Conservation (phyloP, 2,888 invertebrate species). For the Bursaphelenchus okinawaensis region DNA sequence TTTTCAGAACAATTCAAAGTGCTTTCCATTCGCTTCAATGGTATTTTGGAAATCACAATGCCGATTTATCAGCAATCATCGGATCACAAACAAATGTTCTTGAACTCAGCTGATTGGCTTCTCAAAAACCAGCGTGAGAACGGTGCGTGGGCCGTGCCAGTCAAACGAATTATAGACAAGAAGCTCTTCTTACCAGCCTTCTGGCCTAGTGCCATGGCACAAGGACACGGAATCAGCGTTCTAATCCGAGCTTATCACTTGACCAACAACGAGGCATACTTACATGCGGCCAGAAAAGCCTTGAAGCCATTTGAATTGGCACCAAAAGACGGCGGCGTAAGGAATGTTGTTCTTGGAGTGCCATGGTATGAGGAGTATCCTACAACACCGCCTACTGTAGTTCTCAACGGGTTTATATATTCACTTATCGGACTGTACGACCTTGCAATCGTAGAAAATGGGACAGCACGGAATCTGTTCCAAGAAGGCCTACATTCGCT, state of each 20-base stretch:
- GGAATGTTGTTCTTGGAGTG: conserved; percentile 65
- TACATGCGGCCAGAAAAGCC: conserved; percentile 76
- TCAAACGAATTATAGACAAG: conserved; percentile 70
- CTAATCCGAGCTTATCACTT: conserved; percentile 80
- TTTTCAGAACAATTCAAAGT: conserved; percentile 13
- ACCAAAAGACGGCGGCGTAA: conserved; percentile 74
- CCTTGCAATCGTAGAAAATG: conserved; percentile 62
- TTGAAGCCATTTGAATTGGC: conserved; percentile 68
- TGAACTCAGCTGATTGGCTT: conserved; percentile 87
- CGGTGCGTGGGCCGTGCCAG: conserved; percentile 91
- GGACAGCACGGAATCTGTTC: conserved; percentile 28
- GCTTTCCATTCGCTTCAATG: conserved; percentile 15
- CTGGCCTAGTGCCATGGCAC: conserved; percentile 97
- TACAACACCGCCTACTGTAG: conserved; percentile 85
- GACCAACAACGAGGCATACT: conserved; percentile 69
- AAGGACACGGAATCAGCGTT: conserved; percentile 88
- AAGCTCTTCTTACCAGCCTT: conserved; percentile 76
- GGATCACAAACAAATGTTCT: conserved; percentile 84
- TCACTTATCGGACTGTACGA: conserved; percentile 91
- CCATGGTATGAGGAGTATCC: conserved; percentile 96
- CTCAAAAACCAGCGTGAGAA: conserved; percentile 73
- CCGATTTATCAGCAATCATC: conserved; percentile 24
- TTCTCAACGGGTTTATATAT: conserved; percentile 96
- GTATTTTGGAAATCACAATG: conserved; percentile 10
- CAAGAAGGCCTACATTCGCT: conserved; percentile 31